Percentiles rank a stretch among this genome's conserved stretches.
Evolutionary conservation across 30 jellyfish, hydroid and myxozoan species (phyloP).

Genomic region (Turritopsis dohrnii): DNA sequence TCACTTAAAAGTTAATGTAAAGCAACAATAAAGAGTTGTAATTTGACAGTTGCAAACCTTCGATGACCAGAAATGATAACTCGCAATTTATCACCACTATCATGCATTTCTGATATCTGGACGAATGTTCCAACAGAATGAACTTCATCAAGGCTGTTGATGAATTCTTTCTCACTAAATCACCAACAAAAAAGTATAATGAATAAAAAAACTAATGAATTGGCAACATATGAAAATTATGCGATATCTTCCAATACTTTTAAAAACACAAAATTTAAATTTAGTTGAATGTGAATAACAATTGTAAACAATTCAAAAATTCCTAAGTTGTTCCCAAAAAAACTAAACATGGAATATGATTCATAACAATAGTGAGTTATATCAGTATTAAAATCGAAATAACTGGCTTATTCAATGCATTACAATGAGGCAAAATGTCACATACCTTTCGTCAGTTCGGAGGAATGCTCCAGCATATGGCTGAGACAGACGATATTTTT

Average conservation of each 20-base stretch:
- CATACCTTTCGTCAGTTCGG: slow-evolving; percentile 84
- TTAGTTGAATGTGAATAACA: no score
- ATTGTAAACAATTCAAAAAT: no score
- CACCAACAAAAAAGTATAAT: background rate
- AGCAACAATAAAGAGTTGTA: background rate
- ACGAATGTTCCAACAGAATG: slow-evolving; percentile 86
- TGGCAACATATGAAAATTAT: no score
- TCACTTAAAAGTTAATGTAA: no score
- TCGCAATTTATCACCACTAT: slow-evolving; percentile 76
- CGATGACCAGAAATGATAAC: slow-evolving; percentile 88
- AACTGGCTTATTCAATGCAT: no score
- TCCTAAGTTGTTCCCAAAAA: no score
- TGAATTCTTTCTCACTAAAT: slow-evolving; percentile 66
- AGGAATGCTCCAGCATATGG: slow-evolving; percentile 98
- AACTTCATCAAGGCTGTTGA: slow-evolving; percentile 69
- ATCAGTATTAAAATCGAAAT: no score
- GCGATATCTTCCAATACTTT: no score
- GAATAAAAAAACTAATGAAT: background rate
- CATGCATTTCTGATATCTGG: slow-evolving; percentile 86
- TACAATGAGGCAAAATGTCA: no score
- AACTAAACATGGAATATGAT: no score
- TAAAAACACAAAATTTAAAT: no score
- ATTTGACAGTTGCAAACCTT: slow-evolving; percentile 30
- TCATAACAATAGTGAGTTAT: no score
- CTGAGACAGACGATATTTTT: slow-evolving; percentile 64